Conservation (phyloP, 2,888 invertebrate genomes). For the Cantharis nigra region DNA sequence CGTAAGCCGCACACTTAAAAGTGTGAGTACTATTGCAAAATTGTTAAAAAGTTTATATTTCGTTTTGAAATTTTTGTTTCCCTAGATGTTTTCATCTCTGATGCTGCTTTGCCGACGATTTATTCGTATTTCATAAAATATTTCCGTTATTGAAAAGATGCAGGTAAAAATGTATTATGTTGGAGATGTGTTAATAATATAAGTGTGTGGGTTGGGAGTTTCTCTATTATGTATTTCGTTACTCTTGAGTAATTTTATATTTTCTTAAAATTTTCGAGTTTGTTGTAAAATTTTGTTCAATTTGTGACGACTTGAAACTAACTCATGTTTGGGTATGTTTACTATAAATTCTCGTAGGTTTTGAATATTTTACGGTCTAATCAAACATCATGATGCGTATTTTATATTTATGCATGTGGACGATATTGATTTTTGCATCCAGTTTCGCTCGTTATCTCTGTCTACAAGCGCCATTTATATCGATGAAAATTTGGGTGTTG, state of each 20-base stretch:
- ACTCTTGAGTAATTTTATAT: not conserved
- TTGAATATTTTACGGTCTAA: conserved; percentile 32
- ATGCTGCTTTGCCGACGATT: not conserved
- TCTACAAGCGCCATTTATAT: conserved; percentile 21
- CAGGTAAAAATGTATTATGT: not conserved
- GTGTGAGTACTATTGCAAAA: not conserved
- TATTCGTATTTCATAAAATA: not conserved
- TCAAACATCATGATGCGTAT: conserved; percentile 32
- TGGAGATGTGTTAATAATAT: not conserved
- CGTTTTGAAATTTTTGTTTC: not conserved
- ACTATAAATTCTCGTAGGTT: conserved; percentile 27
- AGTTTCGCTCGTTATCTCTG: conserved; percentile 9
- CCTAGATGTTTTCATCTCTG: not conserved
- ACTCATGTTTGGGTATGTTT: not conserved
- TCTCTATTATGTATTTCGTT: not conserved
- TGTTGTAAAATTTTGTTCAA: not conserved
- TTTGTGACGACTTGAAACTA: not conserved
- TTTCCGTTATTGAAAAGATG: not conserved
- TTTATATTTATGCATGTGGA: conserved; percentile 31
- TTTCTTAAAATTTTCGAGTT: not conserved
- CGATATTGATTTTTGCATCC: conserved; percentile 26
- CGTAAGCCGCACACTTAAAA: not conserved
- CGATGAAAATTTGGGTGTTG: conserved; percentile 26
- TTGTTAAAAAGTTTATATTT: not conserved
- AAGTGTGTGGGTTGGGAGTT: not conserved